Percentiles rank a stretch among this genome's conserved stretches.
Evolutionary conservation across 1,140 invertebrate genomes (phyloP).

Genomic region (Ips typographus): DNA sequence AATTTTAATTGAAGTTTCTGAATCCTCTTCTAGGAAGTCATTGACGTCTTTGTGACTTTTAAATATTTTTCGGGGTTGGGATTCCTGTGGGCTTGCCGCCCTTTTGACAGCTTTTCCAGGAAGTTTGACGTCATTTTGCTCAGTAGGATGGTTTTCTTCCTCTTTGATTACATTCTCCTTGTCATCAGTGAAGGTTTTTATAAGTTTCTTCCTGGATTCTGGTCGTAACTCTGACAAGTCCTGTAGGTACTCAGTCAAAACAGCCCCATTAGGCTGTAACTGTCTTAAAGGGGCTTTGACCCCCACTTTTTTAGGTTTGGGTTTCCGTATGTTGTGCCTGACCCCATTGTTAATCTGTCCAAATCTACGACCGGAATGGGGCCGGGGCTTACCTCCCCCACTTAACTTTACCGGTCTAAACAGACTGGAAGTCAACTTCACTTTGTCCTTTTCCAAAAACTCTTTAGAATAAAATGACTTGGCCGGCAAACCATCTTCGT

Average conservation of each 20-base stretch:
- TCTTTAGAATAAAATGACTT: constrained; percentile 59
- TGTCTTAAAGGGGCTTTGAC: not conserved
- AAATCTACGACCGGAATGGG: constrained; percentile 26
- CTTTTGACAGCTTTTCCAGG: not conserved
- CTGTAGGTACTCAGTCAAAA: constrained; percentile 47
- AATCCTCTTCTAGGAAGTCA: constrained; percentile 31
- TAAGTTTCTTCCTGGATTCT: constrained; percentile 1
- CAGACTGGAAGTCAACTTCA: constrained; percentile 10
- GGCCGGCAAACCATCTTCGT: constrained; percentile 52
- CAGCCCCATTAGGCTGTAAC: constrained; percentile 37
- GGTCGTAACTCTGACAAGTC: constrained; percentile 40
- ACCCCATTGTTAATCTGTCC: constrained; percentile 61
- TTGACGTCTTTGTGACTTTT: not conserved
- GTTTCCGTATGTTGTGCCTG: constrained; percentile 58
- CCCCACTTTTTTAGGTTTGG: constrained; percentile 52
- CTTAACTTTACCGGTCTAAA: not conserved
- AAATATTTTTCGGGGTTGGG: not conserved
- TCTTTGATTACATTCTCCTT: constrained; percentile 16
- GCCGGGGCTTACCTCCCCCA: not conserved
- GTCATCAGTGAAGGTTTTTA: constrained; percentile 5
- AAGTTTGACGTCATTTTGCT: no score
- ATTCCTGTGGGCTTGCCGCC: not conserved
- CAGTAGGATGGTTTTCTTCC: not conserved
- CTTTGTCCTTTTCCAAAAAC: constrained; percentile 36
- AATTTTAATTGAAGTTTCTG: constrained; percentile 31